These are phyloP conservation scores for Timema podura DNA, from an alignment of 2,888 invertebrate species.

Conservation along the genomic window DNA sequence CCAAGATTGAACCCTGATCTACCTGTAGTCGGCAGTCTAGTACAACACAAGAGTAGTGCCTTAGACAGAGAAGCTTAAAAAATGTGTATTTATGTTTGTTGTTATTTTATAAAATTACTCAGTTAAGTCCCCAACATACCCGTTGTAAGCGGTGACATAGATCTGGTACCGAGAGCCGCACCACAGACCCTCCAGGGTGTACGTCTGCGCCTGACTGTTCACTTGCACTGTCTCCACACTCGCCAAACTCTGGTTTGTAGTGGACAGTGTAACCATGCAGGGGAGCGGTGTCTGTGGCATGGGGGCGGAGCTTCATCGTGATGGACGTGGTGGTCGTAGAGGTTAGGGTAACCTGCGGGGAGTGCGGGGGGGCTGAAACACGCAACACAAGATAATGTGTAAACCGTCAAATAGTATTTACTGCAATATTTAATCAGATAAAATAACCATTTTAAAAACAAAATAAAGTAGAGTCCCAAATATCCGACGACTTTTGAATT, in stretches of 20 bases:
- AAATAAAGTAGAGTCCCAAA: neutral
- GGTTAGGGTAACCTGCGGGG: constrained; percentile 68
- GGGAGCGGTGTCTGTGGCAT: constrained; percentile 77
- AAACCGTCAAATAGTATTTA: neutral
- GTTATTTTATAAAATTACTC: no score
- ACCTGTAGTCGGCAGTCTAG: no score
- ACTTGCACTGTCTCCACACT: constrained; percentile 87
- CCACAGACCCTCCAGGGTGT: constrained; percentile 80
- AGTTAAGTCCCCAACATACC: constrained; percentile 50
- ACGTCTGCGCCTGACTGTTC: constrained; percentile 71
- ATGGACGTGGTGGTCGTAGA: constrained; percentile 72
- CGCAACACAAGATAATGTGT: neutral
- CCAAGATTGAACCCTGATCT: no score
- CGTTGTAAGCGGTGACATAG: constrained; percentile 88
- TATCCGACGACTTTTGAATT: neutral
- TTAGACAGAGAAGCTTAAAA: no score
- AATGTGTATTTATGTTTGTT: no score
- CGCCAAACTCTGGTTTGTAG: constrained; percentile 92
- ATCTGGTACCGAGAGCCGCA: constrained; percentile 94
- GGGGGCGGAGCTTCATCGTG: constrained; percentile 67
- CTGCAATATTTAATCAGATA: neutral
- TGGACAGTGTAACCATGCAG: constrained; percentile 88
- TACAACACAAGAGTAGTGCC: no score
- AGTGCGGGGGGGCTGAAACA: constrained; percentile 64
- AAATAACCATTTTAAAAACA: neutral